These are phyloP conservation scores for Erannis defoliaria DNA, from an alignment of 2,888 invertebrate species.

Conservation along the genomic window DNA sequence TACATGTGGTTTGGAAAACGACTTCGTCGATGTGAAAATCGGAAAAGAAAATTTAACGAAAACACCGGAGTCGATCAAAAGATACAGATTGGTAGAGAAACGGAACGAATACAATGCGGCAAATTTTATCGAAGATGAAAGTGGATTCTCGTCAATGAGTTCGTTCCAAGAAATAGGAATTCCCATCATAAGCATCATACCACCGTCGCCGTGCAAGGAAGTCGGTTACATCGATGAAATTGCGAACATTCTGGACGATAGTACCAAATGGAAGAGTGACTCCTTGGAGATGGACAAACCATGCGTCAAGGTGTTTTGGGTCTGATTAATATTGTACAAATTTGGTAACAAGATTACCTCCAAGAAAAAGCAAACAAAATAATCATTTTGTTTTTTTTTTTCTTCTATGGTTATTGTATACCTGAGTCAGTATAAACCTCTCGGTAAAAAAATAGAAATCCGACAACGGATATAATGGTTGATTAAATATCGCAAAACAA, in stretches of 20 bases:
- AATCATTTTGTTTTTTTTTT: no score
- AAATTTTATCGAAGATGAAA: slow-evolving; percentile 90
- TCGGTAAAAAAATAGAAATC: background rate
- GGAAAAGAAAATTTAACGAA: slow-evolving; percentile 53
- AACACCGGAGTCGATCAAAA: slow-evolving; percentile 38
- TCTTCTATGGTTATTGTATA: slow-evolving; percentile 12
- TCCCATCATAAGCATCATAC: slow-evolving; percentile 85
- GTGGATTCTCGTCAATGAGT: slow-evolving; percentile 94
- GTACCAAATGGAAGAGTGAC: slow-evolving; percentile 72
- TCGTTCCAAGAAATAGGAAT: slow-evolving; percentile 94
- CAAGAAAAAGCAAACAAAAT: slow-evolving; percentile 18
- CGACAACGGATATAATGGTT: background rate
- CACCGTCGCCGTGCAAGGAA: slow-evolving; percentile 80
- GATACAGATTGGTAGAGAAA: slow-evolving; percentile 56
- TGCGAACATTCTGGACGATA: slow-evolving; percentile 60
- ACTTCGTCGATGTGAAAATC: slow-evolving; percentile 57
- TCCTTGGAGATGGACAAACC: slow-evolving; percentile 72
- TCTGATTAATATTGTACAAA: slow-evolving; percentile 67
- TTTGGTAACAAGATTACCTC: slow-evolving; percentile 34
- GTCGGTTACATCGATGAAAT: slow-evolving; percentile 69
- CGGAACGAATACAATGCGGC: slow-evolving; percentile 67
- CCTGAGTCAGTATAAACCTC: background rate
- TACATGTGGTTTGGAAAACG: slow-evolving; percentile 61
- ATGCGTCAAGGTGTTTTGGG: slow-evolving; percentile 81
- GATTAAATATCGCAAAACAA: background rate